Percentiles rank a stretch among this genome's conserved stretches.
These are phyloP conservation scores for Trididemnum nubilum DNA, from an alignment of 23 tunicate species.

Conservation along the genomic window DNA sequence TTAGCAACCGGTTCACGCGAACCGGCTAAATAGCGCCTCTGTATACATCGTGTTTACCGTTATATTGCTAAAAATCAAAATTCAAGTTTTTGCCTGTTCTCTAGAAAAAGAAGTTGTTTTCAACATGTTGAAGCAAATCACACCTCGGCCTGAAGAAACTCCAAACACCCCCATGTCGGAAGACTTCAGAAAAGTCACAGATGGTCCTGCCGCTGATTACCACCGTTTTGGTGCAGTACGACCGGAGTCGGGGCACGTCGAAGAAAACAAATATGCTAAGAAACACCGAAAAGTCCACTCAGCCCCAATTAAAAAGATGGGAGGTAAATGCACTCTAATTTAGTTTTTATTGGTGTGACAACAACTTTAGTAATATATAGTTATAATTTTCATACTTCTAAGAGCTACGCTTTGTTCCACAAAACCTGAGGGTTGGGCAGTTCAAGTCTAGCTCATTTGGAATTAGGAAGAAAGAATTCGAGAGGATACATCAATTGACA, in stretches of 20 bases:
- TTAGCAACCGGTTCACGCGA: too few relatives aligned
- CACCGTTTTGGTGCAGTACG: conserved; percentile 8
- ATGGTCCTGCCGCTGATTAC: conserved; percentile 35
- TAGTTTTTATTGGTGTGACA: too few relatives aligned
- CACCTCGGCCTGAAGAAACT: conserved; percentile 26
- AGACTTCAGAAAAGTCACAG: not conserved
- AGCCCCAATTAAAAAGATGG: conserved; percentile 65
- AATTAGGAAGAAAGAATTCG: too few relatives aligned
- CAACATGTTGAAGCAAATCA: conserved; percentile 56
- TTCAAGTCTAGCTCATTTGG: too few relatives aligned
- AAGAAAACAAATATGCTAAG: not conserved
- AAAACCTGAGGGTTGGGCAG: too few relatives aligned
- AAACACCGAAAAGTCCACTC: conserved; percentile 34
- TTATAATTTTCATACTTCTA: too few relatives aligned
- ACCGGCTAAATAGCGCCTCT: too few relatives aligned
- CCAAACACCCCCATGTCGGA: conserved; percentile 58
- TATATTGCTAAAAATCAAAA: too few relatives aligned
- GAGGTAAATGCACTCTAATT: conserved; percentile 32
- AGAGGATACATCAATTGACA: too few relatives aligned
- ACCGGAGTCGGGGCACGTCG: not conserved
- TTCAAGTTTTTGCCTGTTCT: not conserved
- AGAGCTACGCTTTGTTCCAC: too few relatives aligned
- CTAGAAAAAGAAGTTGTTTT: conserved; percentile 75
- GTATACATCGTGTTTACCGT: too few relatives aligned
- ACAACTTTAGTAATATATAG: too few relatives aligned